Evolutionary conservation across 2,797 vertebrate genomes (phyloP), one percentile per base, ranked within the genome.

Genomic region (Sebastes matsubarae): DNA sequence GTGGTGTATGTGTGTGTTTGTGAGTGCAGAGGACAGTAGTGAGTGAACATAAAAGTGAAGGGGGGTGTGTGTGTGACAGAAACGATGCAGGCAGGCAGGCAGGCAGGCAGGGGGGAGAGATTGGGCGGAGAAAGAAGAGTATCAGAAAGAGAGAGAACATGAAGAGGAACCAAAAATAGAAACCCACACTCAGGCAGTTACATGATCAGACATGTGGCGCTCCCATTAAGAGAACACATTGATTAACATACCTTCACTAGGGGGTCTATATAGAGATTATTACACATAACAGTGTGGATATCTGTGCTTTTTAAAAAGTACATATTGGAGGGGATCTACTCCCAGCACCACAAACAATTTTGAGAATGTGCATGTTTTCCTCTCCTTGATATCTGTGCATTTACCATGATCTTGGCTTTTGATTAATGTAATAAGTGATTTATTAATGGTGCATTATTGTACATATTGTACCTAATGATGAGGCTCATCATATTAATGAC

Each of bases 91-190:
- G 73, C 60, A 38, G 38, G 36, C 36, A 34, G 32, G 32, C 34
- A 34, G 34, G 36, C 36, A 42, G 13, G 38, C 38, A 38, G 36
- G 72, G 24, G 72, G 29, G 25, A 22, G 25, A 38, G 61, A 74
- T 7, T 32, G 66, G 46, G 72, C 2, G 10, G 59, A 75, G 27
- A 64, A 59, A 25, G 54, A 29, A 60, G 81, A 81, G 63, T 58
- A 81, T 71, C 29, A 75, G 52, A 77, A 68, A 82, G 71, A 72
- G 36, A 72, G 42, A 72, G 63, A 77, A 75, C 70, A 88, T 79
- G 67, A 83, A 85, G 84, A 88, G 65, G 25, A 87, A 65, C 89
- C 83, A 92, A 92, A 94, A 93, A 94, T 93, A 94, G 91, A 73
- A 80, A 27, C 90, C 69, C 79, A 83, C 63, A 82, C 79, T 71